Evolutionary conservation across 2,113 vertebrate species (phyloP), one percentile per base, ranked within the genome.

Genomic region (Pardalotus punctatus): DNA sequence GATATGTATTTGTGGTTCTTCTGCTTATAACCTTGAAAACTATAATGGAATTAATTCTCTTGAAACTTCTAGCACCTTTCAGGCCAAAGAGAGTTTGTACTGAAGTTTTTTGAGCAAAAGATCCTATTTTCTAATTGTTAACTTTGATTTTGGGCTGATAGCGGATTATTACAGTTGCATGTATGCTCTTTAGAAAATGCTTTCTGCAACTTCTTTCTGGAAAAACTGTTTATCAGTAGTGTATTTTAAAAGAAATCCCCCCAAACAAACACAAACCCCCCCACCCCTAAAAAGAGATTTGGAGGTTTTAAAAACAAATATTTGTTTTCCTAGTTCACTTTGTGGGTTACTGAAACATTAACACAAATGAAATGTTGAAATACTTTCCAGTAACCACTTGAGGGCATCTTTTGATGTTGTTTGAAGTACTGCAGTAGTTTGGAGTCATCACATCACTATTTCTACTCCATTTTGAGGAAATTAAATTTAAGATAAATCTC

Each of bases 351-450:
- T 40, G 22, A 66, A 79, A 60, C 9, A 9, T 38, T 33, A 61
- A 29, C 36, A 43, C 27, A 70, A 77, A 64, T 14, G n/a, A 54
- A n/a, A 29, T 38, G 23, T 69, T 90, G 93, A 94, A 95, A 67
- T 87, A 47, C 74, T 86, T 87, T 45, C 24, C 35, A 66, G 21
- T 94, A 81, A 45, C 90, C 95, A 86, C 94, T 88, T 93, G 96
- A 88, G 85, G 96, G 96, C 93, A 88, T 93, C 51, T 96, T 91
- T 60, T 92, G 76, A 90, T 91, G 79, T 47, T 40, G 22, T 87
- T 91, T 87, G 53, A 64, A 57, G 45, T 40, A 38, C 51, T 77
- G 56, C 27, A 28, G 19, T 61, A 42, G 43, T 82, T 54, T 43
- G 51, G 28, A 43, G 23, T 88, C 8, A 20, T 29, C 24, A 20